Base-by-base conservation (phyloP, 2,888 invertebrate species). In the Rhodophaea formosa region DNA sequence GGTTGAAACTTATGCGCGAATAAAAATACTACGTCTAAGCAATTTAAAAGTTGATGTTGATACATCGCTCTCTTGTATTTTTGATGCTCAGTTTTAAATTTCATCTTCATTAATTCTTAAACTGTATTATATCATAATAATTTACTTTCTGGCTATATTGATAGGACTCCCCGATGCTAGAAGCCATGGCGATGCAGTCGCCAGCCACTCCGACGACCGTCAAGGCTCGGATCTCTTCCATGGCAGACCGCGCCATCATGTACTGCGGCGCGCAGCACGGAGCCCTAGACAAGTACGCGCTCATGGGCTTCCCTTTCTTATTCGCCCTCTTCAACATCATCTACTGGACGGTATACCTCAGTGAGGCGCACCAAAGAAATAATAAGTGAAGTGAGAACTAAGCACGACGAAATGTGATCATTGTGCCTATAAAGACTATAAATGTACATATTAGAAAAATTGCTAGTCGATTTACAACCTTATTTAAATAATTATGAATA, bases 191-290 rank as follows among this genome's bases (percentile, higher is more conserved):
- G 54, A 82, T 84, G 81, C 80, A 83, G 49, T 64, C 83, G 0
- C 78, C 73, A 8, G 80, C 77, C 8, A 75, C 78, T n/a, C 75
- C 82, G 7, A 72, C 72, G 56, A 78, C 72, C 56, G 69, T 82
- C 43, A 51, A 79, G 67, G 71, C 75, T 61, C 78, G 88, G 14
- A 77, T 93, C 68, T 83, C 82, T 0, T 78, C 88, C 23, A 77
- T 84, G 57, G 80, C 91, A 10, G 92, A 93, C 70, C 86, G 88
- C 54, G 92, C 92, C 7, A 88, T 93, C 39, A 88, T 93, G 80
- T 94, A 93, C 71, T 93, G 93, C 70, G 93, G 93, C 69, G 93
- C 93, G 61, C 93, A 93, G 73, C 88, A 93, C 64, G 93, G 93
- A 30, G 82, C 92, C 43, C 80, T 93, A 60, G 93, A 93, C 77